A percentile compares a stretch with the other conserved stretches of the same genome.
Evolutionary conservation across 2,888 invertebrate species (phyloP).

Genomic region (Yponomeuta plumbellus): DNA sequence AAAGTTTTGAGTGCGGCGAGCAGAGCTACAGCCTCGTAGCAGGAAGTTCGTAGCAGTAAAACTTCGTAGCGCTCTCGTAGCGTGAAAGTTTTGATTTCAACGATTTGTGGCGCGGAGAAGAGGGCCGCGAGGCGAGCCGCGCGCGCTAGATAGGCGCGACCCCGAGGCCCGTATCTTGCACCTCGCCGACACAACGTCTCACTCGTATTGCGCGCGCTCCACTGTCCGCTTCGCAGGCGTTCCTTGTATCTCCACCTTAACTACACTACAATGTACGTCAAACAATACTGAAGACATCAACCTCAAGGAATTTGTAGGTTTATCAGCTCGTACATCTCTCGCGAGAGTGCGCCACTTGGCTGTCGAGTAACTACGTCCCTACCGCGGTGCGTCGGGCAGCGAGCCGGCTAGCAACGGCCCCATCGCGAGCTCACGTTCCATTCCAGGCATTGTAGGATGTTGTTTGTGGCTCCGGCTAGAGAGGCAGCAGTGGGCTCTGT

Average conservation of each 20-base stretch:
- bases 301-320: conserved; percentile 42
- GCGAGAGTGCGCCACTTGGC: conserved; percentile 74
- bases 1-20: conserved; percentile 73
- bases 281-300: conserved; percentile 8
- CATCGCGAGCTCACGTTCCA: conserved; percentile 47
- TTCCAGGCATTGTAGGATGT: conserved; percentile 41
- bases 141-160: conserved; percentile 55
- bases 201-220: conserved; percentile 26
- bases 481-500: conserved; percentile 55
- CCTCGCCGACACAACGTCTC: conserved; percentile 16
- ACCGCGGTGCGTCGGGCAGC: conserved; percentile 59
- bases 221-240: conserved; percentile 28
- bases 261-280: conserved; percentile 39
- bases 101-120: conserved; percentile 72
- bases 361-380: conserved; percentile 62
- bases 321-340: conserved; percentile 71
- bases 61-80: conserved; percentile 76
- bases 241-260: not conserved
- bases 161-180: conserved; percentile 43
- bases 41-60: conserved; percentile 76
- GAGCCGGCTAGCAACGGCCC: conserved; percentile 47
- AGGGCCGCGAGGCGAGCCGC: conserved; percentile 46
- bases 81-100: conserved; percentile 77
- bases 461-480: conserved; percentile 27
- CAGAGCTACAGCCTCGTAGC: conserved; percentile 71